Conservation (phyloP, 2,113 vertebrate species). For the Syngnathus scovelli region DNA sequence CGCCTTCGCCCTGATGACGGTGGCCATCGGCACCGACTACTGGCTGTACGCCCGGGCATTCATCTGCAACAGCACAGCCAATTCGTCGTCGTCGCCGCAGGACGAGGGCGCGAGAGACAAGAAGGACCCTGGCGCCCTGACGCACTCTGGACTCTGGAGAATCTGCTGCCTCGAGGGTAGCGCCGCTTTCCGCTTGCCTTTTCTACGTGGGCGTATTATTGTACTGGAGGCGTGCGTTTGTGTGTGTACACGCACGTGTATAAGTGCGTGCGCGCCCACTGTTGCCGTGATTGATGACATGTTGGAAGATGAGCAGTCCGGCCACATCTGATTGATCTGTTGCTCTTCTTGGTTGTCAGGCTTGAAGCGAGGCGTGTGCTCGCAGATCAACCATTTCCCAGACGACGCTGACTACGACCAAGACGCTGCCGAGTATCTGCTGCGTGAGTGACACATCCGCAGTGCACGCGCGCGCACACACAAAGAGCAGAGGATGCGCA, state of each 20-base stretch:
- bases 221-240: too few relatives aligned
- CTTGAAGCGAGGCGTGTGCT: conserved; percentile 83
- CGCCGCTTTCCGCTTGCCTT: too few relatives aligned
- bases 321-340: background rate
- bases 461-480: conserved; percentile 2
- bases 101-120: conserved; percentile 79
- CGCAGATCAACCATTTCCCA: conserved; percentile 91
- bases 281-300: too few relatives aligned
- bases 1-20: conserved; percentile 89
- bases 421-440: conserved; percentile 87
- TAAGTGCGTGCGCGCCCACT: too few relatives aligned
- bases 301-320: too few relatives aligned
- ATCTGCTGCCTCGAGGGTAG: conserved; percentile 92
- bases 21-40: conserved; percentile 91
- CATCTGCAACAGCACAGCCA: conserved; percentile 89
- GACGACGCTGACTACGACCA: conserved; percentile 93
- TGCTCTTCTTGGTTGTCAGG: conserved; percentile 56
- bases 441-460: conserved; percentile 70
- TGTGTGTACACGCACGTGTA: too few relatives aligned
- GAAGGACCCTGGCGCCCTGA: conserved; percentile 86
- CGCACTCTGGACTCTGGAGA: conserved; percentile 90
- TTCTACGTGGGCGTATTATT: too few relatives aligned
- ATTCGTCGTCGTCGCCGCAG: conserved; percentile 67
- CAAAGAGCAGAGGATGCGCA: conserved; percentile 8
- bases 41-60: conserved; percentile 89